phyloP scores from a whole-genome alignment of 1,140 invertebrate species.

The Drosophila punjabiensis region DNA sequence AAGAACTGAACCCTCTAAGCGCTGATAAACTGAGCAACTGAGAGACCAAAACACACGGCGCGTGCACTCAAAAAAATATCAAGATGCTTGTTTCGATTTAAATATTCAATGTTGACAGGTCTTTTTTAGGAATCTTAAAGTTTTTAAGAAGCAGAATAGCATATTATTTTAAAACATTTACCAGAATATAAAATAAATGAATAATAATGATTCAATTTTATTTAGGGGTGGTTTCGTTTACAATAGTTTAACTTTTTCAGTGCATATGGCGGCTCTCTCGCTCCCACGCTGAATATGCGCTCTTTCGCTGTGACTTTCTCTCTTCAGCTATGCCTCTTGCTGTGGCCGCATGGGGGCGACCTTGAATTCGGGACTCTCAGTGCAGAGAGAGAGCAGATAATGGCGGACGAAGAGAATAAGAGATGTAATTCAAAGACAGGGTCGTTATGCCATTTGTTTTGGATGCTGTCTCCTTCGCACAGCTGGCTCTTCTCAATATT shows the following conservation, averaged over 20 bases:
- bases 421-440: slow-evolving; percentile 17
- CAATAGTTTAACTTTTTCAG: not conserved
- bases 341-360: slow-evolving; percentile 41
- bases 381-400: not conserved
- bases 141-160: not conserved
- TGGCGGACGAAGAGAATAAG: not conserved
- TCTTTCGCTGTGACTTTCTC: slow-evolving; percentile 18
- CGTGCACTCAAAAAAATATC: not conserved
- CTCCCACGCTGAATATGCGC: slow-evolving; percentile 61
- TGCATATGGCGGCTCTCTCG: slow-evolving; percentile 7
- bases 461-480: slow-evolving; percentile 40
- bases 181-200: too few species aligned
- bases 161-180: not conserved
- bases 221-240: not conserved
- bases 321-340: slow-evolving; percentile 48
- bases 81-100: not conserved
- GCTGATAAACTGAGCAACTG: slow-evolving; percentile 50
- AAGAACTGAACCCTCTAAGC: slow-evolving; percentile 16
- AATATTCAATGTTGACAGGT: not conserved
- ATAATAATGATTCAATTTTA: too few species aligned
- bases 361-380: slow-evolving; percentile 37
- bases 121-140: not conserved
- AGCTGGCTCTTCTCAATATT: slow-evolving; percentile 2
- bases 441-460: slow-evolving; percentile 57
- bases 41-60: slow-evolving; percentile 11